phyloP scores from a whole-genome alignment of 2,888 invertebrate genomes.

The Aporophyla nigra region DNA sequence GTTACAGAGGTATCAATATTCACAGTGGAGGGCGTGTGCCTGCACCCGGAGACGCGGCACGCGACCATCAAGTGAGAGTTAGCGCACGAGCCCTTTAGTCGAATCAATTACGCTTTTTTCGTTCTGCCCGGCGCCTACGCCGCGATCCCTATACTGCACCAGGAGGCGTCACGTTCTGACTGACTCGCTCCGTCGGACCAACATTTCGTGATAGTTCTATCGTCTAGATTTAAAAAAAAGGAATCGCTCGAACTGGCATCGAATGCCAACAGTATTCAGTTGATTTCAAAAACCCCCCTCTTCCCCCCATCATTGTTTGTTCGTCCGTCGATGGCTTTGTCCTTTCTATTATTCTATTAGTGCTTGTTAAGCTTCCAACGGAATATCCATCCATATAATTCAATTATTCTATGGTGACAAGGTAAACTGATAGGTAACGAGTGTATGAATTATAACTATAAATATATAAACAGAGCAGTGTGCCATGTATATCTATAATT shows the following conservation, averaged over 20 bases:
- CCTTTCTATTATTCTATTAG: conserved; percentile 75
- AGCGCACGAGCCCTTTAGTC: conserved; percentile 70
- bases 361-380: conserved; percentile 89
- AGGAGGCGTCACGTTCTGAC: conserved; percentile 43
- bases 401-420: conserved; percentile 91
- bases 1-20: conserved; percentile 98
- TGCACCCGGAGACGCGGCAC: conserved; percentile 95
- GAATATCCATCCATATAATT: conserved; percentile 90
- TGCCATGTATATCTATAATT: conserved; percentile 90
- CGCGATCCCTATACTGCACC: conserved; percentile 53
- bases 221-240: conserved; percentile 71
- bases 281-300: conserved; percentile 35
- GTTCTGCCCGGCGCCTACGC: conserved; percentile 57
- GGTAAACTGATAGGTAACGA: conserved; percentile 88
- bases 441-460: conserved; percentile 83
- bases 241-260: conserved; percentile 76
- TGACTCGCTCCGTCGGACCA: conserved; percentile 80
- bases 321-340: conserved; percentile 68
- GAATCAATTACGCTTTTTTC: conserved; percentile 74
- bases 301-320: conserved; percentile 43
- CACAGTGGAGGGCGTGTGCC: conserved; percentile 97
- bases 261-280: conserved; percentile 81
- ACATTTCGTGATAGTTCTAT: conserved; percentile 82
- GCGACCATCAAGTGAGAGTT: conserved; percentile 87
- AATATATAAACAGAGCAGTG: conserved; percentile 87